phyloP scores from a whole-genome alignment of 2,797 vertebrate genomes.

The Cryptoblepharus egeriae region DNA sequence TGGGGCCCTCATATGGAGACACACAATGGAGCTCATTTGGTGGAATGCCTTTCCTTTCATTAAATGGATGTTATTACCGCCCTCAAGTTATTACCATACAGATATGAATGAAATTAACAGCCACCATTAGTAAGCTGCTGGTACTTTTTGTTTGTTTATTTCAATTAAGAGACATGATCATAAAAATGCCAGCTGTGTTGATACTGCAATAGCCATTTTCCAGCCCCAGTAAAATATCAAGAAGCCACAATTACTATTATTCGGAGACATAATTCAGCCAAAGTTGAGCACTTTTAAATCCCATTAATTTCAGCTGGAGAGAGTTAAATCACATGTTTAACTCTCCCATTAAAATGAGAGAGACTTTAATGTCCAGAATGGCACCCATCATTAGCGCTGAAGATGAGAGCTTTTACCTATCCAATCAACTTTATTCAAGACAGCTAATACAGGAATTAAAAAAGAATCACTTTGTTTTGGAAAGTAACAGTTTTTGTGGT shows the following conservation, averaged over 20 bases:
- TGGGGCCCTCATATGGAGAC: background rate
- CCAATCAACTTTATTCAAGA: background rate
- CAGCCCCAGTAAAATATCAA: background rate
- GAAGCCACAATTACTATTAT: background rate
- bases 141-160: conserved; percentile 14
- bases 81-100: background rate
- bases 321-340: background rate
- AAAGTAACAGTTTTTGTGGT: too few species aligned
- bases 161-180: conserved; percentile 7
- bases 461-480: background rate
- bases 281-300: background rate
- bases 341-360: background rate
- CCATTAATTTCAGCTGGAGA: background rate
- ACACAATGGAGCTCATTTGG: background rate
- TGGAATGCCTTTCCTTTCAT: conserved; percentile 2
- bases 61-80: background rate
- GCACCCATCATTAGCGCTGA: background rate
- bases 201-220: conserved; percentile 4
- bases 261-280: background rate
- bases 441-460: background rate
- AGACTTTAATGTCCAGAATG: background rate
- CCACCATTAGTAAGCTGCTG: conserved; percentile 13
- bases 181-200: conserved; percentile 8
- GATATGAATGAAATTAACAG: conserved; percentile 8
- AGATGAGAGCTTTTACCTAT: background rate